Conservation (phyloP, 2,797 vertebrate genomes). For the Enteromius trimaculatus region DNA sequence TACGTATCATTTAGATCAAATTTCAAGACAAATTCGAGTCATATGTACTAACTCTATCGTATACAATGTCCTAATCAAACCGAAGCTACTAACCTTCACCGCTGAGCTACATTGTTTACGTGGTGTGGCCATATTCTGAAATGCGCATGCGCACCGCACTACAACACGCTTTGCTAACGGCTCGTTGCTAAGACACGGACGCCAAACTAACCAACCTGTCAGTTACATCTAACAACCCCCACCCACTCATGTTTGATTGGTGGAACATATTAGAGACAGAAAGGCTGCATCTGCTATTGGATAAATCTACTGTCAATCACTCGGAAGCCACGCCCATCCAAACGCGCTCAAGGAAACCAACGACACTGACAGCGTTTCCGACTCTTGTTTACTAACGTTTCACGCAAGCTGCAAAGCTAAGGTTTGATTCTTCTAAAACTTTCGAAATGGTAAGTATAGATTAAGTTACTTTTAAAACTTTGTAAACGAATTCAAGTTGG, state of each 20-base stretch:
- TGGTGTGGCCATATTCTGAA: not conserved
- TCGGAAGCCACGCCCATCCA: not conserved
- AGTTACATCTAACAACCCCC: not conserved
- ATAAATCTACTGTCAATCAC: conserved; percentile 44
- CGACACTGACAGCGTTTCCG: not conserved
- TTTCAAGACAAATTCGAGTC: not conserved
- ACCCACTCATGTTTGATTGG: conserved; percentile 65
- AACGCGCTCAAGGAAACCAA: conserved; percentile 1
- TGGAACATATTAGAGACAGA: rapidly evolving
- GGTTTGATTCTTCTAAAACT: not conserved
- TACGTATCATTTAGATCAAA: not conserved
- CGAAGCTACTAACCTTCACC: conserved; percentile 13
- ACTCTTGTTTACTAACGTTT: conserved; percentile 21
- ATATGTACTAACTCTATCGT: not conserved
- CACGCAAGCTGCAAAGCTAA: not conserved
- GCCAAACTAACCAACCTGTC: conserved; percentile 56
- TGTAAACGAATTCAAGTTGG: not conserved
- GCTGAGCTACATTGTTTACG: not conserved
- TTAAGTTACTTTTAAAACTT: not conserved
- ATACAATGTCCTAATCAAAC: not conserved
- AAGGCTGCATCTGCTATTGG: conserved; percentile 60
- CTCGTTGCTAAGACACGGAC: conserved; percentile 74
- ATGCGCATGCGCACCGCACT: not conserved
- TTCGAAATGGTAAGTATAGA: conserved; percentile 27
- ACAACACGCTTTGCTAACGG: not conserved